These are phyloP conservation scores for Drosophila azteca DNA, from an alignment of 1,140 invertebrate species.

Conservation along the genomic window DNA sequence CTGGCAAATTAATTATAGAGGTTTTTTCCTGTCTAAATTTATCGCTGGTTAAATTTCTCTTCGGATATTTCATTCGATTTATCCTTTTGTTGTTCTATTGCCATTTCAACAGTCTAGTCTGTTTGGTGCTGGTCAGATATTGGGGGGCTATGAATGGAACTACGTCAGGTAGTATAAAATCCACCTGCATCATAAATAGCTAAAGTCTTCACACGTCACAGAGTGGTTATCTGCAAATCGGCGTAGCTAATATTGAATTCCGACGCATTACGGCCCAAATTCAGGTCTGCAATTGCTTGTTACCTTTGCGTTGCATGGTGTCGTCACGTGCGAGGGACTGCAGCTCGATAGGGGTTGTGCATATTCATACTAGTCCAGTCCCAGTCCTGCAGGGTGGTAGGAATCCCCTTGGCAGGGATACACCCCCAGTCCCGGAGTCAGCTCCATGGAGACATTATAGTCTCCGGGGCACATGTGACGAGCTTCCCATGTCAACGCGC, in stretches of 20 bases:
- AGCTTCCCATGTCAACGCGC: conserved; percentile 67
- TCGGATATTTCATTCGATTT: too few species aligned
- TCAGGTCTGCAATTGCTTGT: conserved; percentile 15
- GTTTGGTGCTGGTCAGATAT: conserved; percentile 15
- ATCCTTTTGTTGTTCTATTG: too few species aligned
- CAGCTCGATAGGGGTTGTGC: not conserved
- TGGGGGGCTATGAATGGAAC: not conserved
- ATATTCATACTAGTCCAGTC: not conserved
- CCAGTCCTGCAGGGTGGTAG: not conserved
- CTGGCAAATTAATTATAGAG: conserved; percentile 34
- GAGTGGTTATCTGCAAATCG: conserved; percentile 50
- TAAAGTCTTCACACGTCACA: conserved; percentile 43
- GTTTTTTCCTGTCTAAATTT: conserved; percentile 10
- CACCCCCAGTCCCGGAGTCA: not conserved
- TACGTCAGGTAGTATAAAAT: not conserved
- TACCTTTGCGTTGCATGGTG: conserved; percentile 43
- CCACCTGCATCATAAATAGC: conserved; percentile 37
- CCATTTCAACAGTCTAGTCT: conserved; percentile 28
- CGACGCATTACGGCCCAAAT: conserved; percentile 30
- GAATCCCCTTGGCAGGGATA: not conserved
- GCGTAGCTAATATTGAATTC: conserved; percentile 49
- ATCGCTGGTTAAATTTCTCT: conserved; percentile 10
- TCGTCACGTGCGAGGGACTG: conserved; percentile 47
- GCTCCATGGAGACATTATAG: not conserved
- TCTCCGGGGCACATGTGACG: conserved; percentile 53